Base-by-base conservation (phyloP, 2,888 invertebrate species). In the Diaphora mendica region DNA sequence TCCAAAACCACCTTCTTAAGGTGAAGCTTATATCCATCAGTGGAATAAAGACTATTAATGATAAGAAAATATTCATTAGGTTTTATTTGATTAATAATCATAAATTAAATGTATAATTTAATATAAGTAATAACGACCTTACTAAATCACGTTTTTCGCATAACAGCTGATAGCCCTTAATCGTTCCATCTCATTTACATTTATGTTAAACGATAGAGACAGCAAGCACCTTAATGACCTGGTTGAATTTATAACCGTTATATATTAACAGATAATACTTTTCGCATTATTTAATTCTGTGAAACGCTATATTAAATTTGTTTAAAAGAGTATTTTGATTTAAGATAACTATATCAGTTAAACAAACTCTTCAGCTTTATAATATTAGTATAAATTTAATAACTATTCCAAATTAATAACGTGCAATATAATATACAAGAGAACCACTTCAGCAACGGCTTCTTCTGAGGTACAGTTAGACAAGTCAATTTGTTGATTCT, bases 221-320 rank as follows among this genome's bases (percentile, higher is more conserved):
- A 62, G 30, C 30, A 17, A 30, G 2, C 62, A 62, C 30, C 8
- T 30, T 30, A 62, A 30, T 62, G 30, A 30, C 62, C 30, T 30
- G 30, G 26, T 62, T 62, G 8, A 30, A 62, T 62, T 62, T 62
- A 62, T 62, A 62, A 62, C 62, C 62, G 62, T 62, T 62, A 17
- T 62, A 62, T 7, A 17, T 30, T 62, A 30, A 30, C 15, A 62
- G 62, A 7, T 62, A 30, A 62, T 62, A 7, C 17, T 30, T 30
- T 55, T 17, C 17, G 30, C 15, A 55, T 62, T 30, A 4, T 62
- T 11, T 1, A n/a, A 26, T 62, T 62, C 13, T 26, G 55, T 55
- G 3, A n/a, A 13, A n/a, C 8, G 51, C 55, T 55, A 26, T 26
- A 55, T 13, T 51, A 11, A 55, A n/a, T 26, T 26, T n/a, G 11